A percentile compares a stretch with the other conserved stretches of the same genome.
phyloP scores from a whole-genome alignment of 2,888 invertebrate genomes.

The Cheilosia soror region DNA sequence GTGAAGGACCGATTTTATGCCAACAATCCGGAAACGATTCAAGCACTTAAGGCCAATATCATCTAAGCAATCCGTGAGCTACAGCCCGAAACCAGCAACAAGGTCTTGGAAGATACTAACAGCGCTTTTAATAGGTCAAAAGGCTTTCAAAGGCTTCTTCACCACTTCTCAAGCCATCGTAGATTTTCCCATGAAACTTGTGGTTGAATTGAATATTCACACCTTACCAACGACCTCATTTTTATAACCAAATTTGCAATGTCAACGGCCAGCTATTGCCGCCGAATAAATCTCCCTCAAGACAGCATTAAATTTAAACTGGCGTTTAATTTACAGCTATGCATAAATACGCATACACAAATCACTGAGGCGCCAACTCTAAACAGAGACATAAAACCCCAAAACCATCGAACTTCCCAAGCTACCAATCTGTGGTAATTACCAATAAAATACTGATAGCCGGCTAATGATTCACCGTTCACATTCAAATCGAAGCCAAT shows the following conservation, averaged over 20 bases:
- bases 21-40: too few relatives aligned
- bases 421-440: conserved; percentile 70
- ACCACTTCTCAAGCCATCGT: background rate
- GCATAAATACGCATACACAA: conserved; percentile 38
- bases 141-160: too few relatives aligned
- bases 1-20: too few relatives aligned
- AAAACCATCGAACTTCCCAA: conserved; percentile 46
- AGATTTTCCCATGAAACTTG: background rate
- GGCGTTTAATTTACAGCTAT: conserved; percentile 58
- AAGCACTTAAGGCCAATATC: too few relatives aligned
- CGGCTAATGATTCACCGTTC: conserved; percentile 64
- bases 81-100: too few relatives aligned
- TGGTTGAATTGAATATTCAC: conserved; percentile 9
- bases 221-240: conserved; percentile 17
- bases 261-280: conserved; percentile 26
- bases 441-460: conserved; percentile 65
- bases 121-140: too few relatives aligned
- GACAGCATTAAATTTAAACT: conserved; percentile 39
- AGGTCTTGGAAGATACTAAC: too few relatives aligned
- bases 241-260: conserved; percentile 14
- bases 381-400: conserved; percentile 47
- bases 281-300: conserved; percentile 52
- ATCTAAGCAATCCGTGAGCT: too few relatives aligned
- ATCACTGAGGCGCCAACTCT: conserved; percentile 58
- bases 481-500: conserved; percentile 47